Evolutionary conservation across 2,888 invertebrate species (phyloP).

Genomic region (Graphium colonna): DNA sequence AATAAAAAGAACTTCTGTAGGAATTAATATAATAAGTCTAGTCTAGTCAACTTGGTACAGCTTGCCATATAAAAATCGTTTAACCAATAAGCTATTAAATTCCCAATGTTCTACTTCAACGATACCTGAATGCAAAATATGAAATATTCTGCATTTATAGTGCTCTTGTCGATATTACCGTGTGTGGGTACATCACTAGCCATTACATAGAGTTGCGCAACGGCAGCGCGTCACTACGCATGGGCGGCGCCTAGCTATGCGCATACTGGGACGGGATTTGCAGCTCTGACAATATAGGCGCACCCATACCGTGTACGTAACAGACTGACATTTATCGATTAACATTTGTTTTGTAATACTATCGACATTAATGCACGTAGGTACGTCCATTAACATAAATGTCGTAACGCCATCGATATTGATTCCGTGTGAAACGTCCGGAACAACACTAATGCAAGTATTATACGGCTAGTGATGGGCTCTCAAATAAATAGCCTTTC

Average conservation of each 20-base stretch:
- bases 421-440: background rate
- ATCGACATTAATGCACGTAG: background rate
- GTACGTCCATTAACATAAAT: background rate
- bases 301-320: slow-evolving; percentile 15
- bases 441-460: no score
- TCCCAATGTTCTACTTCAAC: no score
- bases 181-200: slow-evolving; percentile 35
- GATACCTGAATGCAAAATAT: no score
- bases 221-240: slow-evolving; percentile 42
- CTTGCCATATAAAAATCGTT: no score
- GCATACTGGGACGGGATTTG: slow-evolving; percentile 24
- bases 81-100: no score
- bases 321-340: slow-evolving; percentile 18
- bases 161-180: slow-evolving; percentile 20
- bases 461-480: no score
- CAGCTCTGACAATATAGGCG: slow-evolving; percentile 20
- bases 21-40: no score
- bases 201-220: slow-evolving; percentile 58
- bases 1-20: no score
- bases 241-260: slow-evolving; percentile 47
- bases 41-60: no score
- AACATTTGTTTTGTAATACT: slow-evolving; percentile 18
- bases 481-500: no score
- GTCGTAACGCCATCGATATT: background rate
- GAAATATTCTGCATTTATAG: no score